Evolutionary conservation across 2,888 invertebrate species (phyloP).

Genomic region (Salpingus planirostris): DNA sequence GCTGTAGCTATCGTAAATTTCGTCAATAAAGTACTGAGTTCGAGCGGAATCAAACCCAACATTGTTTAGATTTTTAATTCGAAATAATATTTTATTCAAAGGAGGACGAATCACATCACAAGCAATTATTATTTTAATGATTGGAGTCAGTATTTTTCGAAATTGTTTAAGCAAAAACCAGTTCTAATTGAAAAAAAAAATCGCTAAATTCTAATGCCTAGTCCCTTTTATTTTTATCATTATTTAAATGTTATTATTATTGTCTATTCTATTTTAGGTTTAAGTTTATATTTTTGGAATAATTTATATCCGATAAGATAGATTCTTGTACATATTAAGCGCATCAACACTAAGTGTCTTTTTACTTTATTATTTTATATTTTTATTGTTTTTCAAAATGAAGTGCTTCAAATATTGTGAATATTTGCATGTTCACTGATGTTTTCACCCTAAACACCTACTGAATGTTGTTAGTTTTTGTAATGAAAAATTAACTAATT

Average conservation of each 20-base stretch:
- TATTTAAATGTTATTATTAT: slow-evolving; percentile 14
- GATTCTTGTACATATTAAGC: slow-evolving; percentile 22
- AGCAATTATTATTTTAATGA: slow-evolving; percentile 3
- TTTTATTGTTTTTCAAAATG: slow-evolving; percentile 25
- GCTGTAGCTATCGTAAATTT: slow-evolving; percentile 90
- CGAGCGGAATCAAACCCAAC: slow-evolving; percentile 46
- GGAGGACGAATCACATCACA: slow-evolving; percentile 22
- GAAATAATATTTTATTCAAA: background rate
- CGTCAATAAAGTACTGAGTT: slow-evolving; percentile 69
- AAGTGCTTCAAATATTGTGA: slow-evolving; percentile 38
- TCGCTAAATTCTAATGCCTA: slow-evolving; percentile 26
- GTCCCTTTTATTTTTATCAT: too few relatives aligned
- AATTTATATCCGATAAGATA: slow-evolving; percentile 8
- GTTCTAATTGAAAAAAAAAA: slow-evolving; percentile 2
- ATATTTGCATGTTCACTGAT: slow-evolving; percentile 34
- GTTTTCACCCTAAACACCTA: slow-evolving; percentile 9
- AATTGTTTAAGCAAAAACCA: too few relatives aligned
- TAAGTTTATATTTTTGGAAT: slow-evolving; percentile 6
- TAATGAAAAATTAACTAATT: slow-evolving; percentile 33
- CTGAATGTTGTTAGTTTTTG: slow-evolving; percentile 32
- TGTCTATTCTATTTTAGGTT: background rate
- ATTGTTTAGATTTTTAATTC: slow-evolving; percentile 39
- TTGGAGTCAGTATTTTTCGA: background rate
- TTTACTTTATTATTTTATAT: slow-evolving; percentile 26
- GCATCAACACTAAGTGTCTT: slow-evolving; percentile 34